Percentiles rank a stretch among this genome's conserved stretches.
These are phyloP conservation scores for Zingel zingel DNA, from an alignment of 2,113 vertebrate species.

Conservation along the genomic window DNA sequence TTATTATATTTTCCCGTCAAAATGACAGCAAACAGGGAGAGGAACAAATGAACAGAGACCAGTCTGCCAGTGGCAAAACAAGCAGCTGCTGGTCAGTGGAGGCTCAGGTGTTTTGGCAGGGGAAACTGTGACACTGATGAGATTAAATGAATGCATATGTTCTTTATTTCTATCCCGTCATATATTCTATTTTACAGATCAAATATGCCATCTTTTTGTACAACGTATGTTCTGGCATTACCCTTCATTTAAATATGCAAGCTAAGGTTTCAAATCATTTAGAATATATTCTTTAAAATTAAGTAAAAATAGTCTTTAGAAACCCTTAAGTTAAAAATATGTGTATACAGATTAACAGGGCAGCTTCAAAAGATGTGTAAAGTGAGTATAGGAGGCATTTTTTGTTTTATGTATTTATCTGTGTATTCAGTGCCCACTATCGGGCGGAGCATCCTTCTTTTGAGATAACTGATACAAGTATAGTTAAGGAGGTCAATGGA, in stretches of 20 bases:
- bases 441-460: background rate
- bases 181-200: background rate
- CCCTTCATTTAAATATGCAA: background rate
- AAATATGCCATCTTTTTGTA: background rate
- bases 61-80: background rate
- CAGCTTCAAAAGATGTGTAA: too few relatives aligned
- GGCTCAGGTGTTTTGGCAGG: conserved; percentile 7
- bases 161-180: background rate
- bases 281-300: background rate
- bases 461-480: too few relatives aligned
- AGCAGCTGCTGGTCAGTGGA: conserved; percentile 34
- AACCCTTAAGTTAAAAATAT: too few relatives aligned
- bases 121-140: background rate
- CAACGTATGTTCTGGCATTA: background rate
- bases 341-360: too few relatives aligned
- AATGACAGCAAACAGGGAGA: conserved; percentile 4
- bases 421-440: too few relatives aligned
- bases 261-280: background rate
- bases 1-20: conserved; percentile 19
- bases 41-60: background rate
- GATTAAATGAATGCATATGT: background rate
- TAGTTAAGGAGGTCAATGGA: background rate
- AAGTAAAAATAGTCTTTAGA: too few relatives aligned
- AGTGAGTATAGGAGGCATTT: background rate
- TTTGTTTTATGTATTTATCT: background rate